Base-by-base conservation (phyloP, 2,113 vertebrate species). In the Nycticebus coucang region DNA sequence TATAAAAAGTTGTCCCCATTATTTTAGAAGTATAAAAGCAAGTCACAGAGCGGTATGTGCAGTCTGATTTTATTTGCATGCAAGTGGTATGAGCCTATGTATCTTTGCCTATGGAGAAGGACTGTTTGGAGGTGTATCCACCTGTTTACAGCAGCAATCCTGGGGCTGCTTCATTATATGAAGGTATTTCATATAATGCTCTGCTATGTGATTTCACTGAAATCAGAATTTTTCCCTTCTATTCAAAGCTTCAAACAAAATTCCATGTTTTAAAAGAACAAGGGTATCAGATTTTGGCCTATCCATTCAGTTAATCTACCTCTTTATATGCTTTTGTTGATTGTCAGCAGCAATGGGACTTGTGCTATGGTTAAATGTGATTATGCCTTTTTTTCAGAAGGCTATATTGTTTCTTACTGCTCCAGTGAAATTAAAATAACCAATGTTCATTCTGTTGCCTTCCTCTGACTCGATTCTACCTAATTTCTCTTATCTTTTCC, bases 221-320 rank as follows among this genome's bases (percentile, higher is more conserved):
- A 50, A 12, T 91, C 14, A 17, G 7, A 19, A 74, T 55, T 37
- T 21, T 18, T 41, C 17, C 28, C 50, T 75, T 21, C 55, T n/a
- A 60, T 50, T 68, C 17, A 45, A 89, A 93, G 4, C 59, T 79
- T 90, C 57, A 72, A 72, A 66, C 60, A 91, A 83, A 95, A 88
- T 28, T 26, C 15, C 19, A 18, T n/a, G 21, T 91, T 83, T 93
- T 17, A 41, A 69, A 92, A 88, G 18, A 88, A 60, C 18, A 41
- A 19, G 3, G 10, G 0, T 64, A 45, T 28, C 17, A 75, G 50
- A 60, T 55, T 71, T 72, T 19, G 3, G 5, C 11, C 7, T 5
- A 14, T 55, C 11, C 1, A 4, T 37, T 89, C 8, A 33, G 17
- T 66, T 68, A 22, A 62, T 18, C 15, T 37, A 0, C 19, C 7